These are phyloP conservation scores for Hymenochirus boettgeri DNA, from an alignment of 2,113 vertebrate species.

Conservation along the genomic window DNA sequence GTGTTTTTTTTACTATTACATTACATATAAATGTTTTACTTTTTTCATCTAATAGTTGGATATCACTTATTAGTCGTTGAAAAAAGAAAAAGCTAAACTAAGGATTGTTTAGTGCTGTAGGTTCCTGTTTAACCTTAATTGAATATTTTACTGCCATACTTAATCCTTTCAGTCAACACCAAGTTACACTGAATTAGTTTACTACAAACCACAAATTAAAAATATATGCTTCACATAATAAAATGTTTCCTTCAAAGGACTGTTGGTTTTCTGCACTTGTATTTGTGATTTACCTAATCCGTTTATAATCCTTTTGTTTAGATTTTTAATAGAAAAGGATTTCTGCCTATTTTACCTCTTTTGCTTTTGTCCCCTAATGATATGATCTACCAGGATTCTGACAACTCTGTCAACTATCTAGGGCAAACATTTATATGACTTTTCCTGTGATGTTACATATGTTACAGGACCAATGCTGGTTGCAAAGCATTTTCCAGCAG, in stretches of 20 bases:
- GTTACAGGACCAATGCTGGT: no score
- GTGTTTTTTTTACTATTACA: no score
- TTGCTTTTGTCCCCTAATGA: conserved; percentile 4
- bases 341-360: conserved; percentile 6
- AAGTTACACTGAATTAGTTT: conserved; percentile 36
- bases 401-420: no score
- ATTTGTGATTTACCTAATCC: conserved; percentile 39
- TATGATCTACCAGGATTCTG: neutral
- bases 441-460: no score
- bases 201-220: conserved; percentile 39
- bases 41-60: no score
- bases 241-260: conserved; percentile 7
- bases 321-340: neutral
- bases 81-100: conserved; percentile 1
- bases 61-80: neutral
- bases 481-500: no score
- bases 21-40: no score
- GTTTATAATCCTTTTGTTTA: conserved; percentile 35
- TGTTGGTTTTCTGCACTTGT: neutral
- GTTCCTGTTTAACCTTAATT: conserved; percentile 29
- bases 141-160: conserved; percentile 38
- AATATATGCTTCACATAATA: conserved; percentile 30
- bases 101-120: conserved; percentile 22
- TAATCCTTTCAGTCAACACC: conserved; percentile 44
- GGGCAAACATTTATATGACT: no score